Evolutionary conservation across 2,113 vertebrate genomes (phyloP), one percentile per base, ranked within the genome.

Genomic region (Paradisaea rubra): DNA sequence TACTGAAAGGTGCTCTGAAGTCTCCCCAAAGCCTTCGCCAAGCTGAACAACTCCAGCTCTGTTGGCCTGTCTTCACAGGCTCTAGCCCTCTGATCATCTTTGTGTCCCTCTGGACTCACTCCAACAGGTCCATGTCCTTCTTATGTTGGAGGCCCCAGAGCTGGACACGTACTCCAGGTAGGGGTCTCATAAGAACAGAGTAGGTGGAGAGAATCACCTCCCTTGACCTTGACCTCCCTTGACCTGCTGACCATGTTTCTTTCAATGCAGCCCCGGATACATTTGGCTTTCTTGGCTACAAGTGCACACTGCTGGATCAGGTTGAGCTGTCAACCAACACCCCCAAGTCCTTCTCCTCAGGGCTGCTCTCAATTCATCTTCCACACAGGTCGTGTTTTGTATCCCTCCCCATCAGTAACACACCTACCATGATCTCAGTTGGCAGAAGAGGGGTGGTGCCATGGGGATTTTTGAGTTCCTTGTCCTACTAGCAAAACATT

Each of bases 31-130:
- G 21, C 21, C 14, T 72, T 72, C 47, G 31, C n/a, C 17, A 69
- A 6, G 30, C 21, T 54, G 53, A 82, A 60, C 5, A 74, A 10
- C 11, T n/a, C 39, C 53, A 53, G n/a, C 25, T 30, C 24, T 60
- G 16, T 13, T 39, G 31, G 61, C 21, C 25, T 61, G n/a, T 61
- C n/a, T 53, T 68, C 47, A 68, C 14, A 53, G 41, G 16, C 24
- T 82, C 30, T 41, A 60, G 70, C n/a, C 24, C 39, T 47, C 24
- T 60, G 61, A 82, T 25, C 14, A 54, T 25, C 24, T 73, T 41
- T 0, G 0, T 35, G 14, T 15, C 21, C 21, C 70, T 76, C 54
- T 82, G 63, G 20, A 61, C 22, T 31, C 0, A 0, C 39, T 68
- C 30, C 47, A 41, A 35, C 16, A 35, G 41, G 21, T 47, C 47